Conservation (phyloP, 2,113 vertebrate species). For the Calidris pygmaea region DNA sequence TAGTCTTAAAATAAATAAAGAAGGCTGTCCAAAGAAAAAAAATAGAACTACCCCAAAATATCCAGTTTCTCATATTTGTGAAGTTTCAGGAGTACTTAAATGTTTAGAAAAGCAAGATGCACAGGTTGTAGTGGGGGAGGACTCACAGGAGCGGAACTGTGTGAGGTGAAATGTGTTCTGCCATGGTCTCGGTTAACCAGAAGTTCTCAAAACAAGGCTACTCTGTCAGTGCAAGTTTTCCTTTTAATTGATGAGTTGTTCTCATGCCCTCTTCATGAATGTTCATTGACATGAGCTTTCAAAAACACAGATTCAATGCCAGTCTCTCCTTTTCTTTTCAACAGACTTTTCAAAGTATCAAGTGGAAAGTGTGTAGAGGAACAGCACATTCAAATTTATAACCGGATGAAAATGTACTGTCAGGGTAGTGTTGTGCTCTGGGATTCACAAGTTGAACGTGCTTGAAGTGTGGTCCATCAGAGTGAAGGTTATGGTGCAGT, state of each 20-base stretch:
- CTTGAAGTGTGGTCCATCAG: not conserved
- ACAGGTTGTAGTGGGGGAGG: not conserved
- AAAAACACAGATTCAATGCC: not conserved
- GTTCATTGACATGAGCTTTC: not conserved
- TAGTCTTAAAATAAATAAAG: not conserved
- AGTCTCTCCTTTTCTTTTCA: not conserved
- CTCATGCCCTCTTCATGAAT: not conserved
- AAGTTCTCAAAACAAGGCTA: not conserved
- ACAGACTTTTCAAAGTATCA: not conserved
- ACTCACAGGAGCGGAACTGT: not conserved
- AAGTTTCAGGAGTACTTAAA: not conserved
- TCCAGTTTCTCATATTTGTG: not conserved
- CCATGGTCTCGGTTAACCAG: not conserved
- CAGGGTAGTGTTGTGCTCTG: not conserved
- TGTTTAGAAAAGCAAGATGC: not conserved
- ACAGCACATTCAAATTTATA: not conserved
- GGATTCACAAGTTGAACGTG: not conserved
- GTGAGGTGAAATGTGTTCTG: not conserved
- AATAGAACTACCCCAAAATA: not conserved
- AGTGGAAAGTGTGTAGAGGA: not conserved
- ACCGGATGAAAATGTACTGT: not conserved
- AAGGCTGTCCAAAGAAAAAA: not conserved
- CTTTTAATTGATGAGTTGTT: not conserved
- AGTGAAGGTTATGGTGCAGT: not conserved
- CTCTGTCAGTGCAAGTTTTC: not conserved